phyloP scores from a whole-genome alignment of 2,888 invertebrate species.

The Rotaria sp. region DNA sequence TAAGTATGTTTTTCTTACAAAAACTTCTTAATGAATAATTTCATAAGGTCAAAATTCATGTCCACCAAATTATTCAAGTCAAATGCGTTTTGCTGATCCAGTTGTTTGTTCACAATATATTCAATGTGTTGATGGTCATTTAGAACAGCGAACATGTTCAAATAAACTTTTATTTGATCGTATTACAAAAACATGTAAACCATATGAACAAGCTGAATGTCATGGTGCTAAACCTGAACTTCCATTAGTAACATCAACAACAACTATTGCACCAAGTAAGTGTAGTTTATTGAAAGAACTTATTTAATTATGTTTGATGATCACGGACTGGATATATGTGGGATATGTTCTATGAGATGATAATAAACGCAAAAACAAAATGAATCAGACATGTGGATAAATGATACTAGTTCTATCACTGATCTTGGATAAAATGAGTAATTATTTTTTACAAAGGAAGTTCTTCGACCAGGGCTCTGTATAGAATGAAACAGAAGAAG shows the following conservation, averaged over 20 bases:
- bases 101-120: not conserved
- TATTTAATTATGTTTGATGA: not conserved
- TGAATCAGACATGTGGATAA: too few relatives aligned
- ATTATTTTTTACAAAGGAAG: too few relatives aligned
- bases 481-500: too few relatives aligned
- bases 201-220: slow-evolving; percentile 12
- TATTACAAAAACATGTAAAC: slow-evolving; percentile 2
- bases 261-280: not conserved
- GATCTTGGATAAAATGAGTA: too few relatives aligned
- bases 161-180: not conserved
- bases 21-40: not conserved
- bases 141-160: not conserved
- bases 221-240: not conserved
- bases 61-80: not conserved
- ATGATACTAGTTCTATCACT: too few relatives aligned
- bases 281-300: not conserved
- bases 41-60: not conserved
- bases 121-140: slow-evolving; percentile 15
- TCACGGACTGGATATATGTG: too few relatives aligned
- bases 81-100: slow-evolving; percentile 19
- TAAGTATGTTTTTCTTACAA: not conserved
- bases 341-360: too few relatives aligned
- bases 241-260: not conserved
- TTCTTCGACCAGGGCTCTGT: too few relatives aligned
- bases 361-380: too few relatives aligned